These are phyloP conservation scores for Crypturellus tataupa DNA, from an alignment of 2,797 vertebrate species.

Conservation along the genomic window DNA sequence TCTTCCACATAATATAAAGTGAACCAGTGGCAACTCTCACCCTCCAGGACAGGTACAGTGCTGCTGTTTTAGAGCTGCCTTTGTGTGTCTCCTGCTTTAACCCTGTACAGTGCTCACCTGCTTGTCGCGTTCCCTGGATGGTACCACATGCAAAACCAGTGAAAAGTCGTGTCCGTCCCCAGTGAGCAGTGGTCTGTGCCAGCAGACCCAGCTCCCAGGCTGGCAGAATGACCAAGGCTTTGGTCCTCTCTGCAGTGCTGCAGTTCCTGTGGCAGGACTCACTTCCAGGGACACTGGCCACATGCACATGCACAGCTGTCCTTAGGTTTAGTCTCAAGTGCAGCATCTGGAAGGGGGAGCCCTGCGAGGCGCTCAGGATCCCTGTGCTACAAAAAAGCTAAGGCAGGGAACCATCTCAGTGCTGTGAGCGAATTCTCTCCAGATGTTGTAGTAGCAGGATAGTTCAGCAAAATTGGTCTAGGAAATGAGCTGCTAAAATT, in stretches of 20 bases:
- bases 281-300: not conserved
- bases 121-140: not conserved
- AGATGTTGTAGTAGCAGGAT: not conserved
- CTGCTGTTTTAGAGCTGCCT: not conserved
- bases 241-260: not conserved
- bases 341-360: not conserved
- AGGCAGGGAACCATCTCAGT: not conserved
- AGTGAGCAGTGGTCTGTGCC: not conserved
- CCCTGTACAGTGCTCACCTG: not conserved
- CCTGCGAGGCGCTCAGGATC: not conserved
- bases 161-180: not conserved
- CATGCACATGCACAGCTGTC: not conserved
- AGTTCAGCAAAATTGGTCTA: not conserved
- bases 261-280: not conserved
- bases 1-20: constrained; percentile 6
- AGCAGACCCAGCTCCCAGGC: not conserved
- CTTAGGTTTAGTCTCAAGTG: not conserved
- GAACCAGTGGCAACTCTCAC: not conserved
- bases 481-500: not conserved
- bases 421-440: not conserved
- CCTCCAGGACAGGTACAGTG: not conserved
- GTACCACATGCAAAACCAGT: not conserved
- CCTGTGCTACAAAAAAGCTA: not conserved
- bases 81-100: not conserved
- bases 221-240: not conserved